A percentile compares a stretch with the other conserved stretches of the same genome.
Evolutionary conservation across 2,888 invertebrate species (phyloP).

Genomic region (Pristionchus fissidentatus): DNA sequence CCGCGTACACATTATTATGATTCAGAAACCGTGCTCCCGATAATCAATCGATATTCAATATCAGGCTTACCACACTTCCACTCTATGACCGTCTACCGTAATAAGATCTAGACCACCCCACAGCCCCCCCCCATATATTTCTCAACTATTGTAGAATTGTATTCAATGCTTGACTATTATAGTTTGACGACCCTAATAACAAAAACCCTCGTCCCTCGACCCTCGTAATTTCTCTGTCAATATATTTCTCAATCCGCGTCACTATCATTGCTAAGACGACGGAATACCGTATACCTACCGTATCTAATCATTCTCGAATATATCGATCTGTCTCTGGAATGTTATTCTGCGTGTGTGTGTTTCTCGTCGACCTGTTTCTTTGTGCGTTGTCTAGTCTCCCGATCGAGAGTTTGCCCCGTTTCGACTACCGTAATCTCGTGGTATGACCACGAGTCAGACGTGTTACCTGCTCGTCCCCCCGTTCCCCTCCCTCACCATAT

Average conservation of each 20-base stretch:
- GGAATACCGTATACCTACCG: not conserved
- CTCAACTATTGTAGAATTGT: constrained; percentile 21
- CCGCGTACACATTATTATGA: not conserved
- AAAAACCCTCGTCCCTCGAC: no score
- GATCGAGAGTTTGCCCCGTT: not conserved
- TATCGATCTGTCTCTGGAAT: constrained; percentile 38
- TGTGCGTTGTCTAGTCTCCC: not conserved
- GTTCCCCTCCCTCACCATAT: not conserved
- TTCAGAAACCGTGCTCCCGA: not conserved
- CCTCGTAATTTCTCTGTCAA: no score
- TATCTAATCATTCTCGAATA: not conserved
- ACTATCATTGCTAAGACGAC: no score
- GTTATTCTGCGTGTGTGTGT: not conserved
- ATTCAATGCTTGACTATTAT: not conserved
- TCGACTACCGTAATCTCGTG: not conserved
- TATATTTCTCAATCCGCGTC: no score
- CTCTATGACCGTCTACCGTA: not conserved
- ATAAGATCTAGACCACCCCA: not conserved
- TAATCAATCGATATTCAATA: no score
- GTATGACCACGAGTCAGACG: not conserved
- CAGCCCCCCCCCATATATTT: no score
- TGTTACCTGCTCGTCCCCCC: no score
- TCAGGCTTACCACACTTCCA: not conserved
- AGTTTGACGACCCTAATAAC: constrained; percentile 23
- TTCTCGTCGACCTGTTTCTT: not conserved